Percentiles rank a stretch among this genome's conserved stretches.
Conservation (phyloP, 2,888 invertebrate species). For the Parochlus steinenii region DNA sequence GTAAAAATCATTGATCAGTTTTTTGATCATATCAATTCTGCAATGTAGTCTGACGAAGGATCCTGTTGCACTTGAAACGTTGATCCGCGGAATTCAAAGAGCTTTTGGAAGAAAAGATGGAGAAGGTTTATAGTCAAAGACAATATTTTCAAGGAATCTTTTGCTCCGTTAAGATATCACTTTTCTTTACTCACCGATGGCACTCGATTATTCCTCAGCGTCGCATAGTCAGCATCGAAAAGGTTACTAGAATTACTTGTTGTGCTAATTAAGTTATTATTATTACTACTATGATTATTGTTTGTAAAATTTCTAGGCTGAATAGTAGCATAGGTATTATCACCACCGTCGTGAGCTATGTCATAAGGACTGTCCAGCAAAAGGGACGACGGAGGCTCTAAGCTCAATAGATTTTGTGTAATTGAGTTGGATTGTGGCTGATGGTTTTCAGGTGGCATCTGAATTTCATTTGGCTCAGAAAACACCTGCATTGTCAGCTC, state of each 20-base stretch:
- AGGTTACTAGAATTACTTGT: slow-evolving; percentile 9
- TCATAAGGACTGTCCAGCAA: slow-evolving; percentile 4
- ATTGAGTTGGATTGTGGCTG: slow-evolving; percentile 5
- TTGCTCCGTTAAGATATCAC: not conserved
- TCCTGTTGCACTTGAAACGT: slow-evolving; percentile 53
- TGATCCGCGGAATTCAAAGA: slow-evolving; percentile 39
- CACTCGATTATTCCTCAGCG: slow-evolving; percentile 25
- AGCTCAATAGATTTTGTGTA: slow-evolving; percentile 6
- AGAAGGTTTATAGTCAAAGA: not conserved
- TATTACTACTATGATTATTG: slow-evolving; percentile 6
- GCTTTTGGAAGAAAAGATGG: slow-evolving; percentile 17
- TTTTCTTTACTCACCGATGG: slow-evolving; percentile 23
- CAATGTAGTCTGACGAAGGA: slow-evolving; percentile 14
- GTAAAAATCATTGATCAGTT: no score
- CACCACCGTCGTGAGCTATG: slow-evolving; percentile 21
- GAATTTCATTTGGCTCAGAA: slow-evolving; percentile 42
- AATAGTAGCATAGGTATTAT: slow-evolving; percentile 31
- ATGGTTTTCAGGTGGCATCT: slow-evolving; percentile 17
- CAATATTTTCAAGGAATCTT: slow-evolving; percentile 12
- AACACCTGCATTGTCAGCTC: slow-evolving; percentile 89
- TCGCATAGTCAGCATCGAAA: slow-evolving; percentile 27
- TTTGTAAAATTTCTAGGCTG: slow-evolving; percentile 23
- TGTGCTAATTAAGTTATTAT: slow-evolving; percentile 3
- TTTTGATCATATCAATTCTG: slow-evolving; percentile 7
- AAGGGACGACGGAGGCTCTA: slow-evolving; percentile 8